Evolutionary conservation across 1,140 invertebrate species (phyloP), one percentile per base, ranked within the genome.

Genomic region (Trachymyrmex septentrionalis): DNA sequence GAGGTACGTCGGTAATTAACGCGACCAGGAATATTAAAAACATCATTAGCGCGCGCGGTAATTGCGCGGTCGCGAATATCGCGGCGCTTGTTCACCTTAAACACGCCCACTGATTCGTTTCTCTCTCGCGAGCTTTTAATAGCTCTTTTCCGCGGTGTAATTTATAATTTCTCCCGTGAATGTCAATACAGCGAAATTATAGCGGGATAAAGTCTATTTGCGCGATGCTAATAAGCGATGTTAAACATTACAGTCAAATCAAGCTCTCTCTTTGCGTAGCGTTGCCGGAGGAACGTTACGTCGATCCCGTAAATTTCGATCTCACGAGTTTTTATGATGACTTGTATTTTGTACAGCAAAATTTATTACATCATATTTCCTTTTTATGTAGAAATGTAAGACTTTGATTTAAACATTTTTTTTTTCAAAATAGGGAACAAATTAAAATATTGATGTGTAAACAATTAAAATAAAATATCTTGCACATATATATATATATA

Each of bases 11-110:
- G 7, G 38, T 59, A 86, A 89, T 90, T 87, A 90, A 89, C 69
- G 72, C 77, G 21, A 59, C 53, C 59, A 72, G 69, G 72, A 90
- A 90, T 88, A 87, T 90, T 87, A 87, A 90, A 89, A 89, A 86
- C 71, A 71, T 82, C 67, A 71, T 76, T 76, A 86, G 30, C 76
- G 63, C 2, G 53, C 27, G 27, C 48, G 55, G 38, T 84, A 84
- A 84, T 75, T 84, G 38, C 69, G 21, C 21, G n/a, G 10, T 69
- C n/a, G 67, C 38, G 38, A 63, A 48, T 19, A 21, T 3, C 64
- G 9, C 19, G 21, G 48, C 44, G 44, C 38, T 19, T 12, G 50
- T 55, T 9, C 34, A 10, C 53, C 53, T 71, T 44, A 69, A 81
- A 69, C 53, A n/a, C 63, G 69, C 24, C 19, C 10, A 27, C 38